Evolutionary conservation across 1,140 invertebrate genomes (phyloP).

Genomic region (Pseudomyrmex cubaensis): DNA sequence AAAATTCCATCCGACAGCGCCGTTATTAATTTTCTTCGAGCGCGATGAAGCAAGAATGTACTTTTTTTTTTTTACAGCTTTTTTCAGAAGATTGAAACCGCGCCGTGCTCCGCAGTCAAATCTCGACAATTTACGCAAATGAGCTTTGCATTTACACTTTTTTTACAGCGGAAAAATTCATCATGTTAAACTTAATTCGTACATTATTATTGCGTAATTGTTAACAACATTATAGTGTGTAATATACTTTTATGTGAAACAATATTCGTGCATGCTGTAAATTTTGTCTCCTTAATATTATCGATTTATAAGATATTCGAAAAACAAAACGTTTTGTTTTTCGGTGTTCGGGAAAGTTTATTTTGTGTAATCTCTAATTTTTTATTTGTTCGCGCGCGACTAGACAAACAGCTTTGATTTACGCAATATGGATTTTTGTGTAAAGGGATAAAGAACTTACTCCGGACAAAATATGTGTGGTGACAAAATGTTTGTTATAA

Average conservation of each 20-base stretch:
- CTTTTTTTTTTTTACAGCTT: not conserved
- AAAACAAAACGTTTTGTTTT: not conserved
- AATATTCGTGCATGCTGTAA: not conserved
- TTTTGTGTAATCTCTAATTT: not conserved
- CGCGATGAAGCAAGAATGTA: not conserved
- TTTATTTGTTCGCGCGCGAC: conserved; percentile 6
- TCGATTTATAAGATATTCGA: not conserved
- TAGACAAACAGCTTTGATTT: not conserved
- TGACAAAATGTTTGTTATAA: not conserved
- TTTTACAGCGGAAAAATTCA: not conserved
- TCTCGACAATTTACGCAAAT: conserved; percentile 31
- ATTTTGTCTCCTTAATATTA: not conserved
- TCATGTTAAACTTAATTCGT: not conserved
- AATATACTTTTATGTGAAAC: not conserved
- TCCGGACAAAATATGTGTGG: not conserved
- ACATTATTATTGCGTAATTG: no score
- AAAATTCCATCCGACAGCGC: conserved; percentile 30
- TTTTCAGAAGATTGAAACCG: not conserved
- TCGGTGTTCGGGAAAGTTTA: not conserved
- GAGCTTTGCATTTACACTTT: not conserved
- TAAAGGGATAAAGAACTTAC: conserved; percentile 3
- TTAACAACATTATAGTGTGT: no score
- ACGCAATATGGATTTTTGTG: conserved; percentile 23
- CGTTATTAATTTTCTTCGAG: conserved; percentile 51
- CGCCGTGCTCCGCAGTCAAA: not conserved